Evolutionary conservation across 2,797 vertebrate species (phyloP).

Genomic region (Mormyrops boulengeri): DNA sequence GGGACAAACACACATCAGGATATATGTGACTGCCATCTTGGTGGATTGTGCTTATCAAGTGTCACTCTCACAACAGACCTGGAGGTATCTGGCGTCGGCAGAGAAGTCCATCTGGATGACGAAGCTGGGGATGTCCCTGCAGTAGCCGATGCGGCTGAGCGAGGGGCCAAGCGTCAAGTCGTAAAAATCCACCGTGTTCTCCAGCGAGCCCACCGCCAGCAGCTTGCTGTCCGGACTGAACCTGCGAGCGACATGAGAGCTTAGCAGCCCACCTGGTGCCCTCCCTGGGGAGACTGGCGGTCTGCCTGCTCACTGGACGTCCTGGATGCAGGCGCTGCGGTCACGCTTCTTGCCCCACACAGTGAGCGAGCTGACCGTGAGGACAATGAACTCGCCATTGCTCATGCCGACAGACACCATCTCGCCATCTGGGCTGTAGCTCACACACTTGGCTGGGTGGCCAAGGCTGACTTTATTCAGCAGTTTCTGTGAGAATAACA

Average conservation of each 20-base stretch:
- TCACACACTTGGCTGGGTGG: constrained; percentile 76
- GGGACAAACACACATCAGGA: background rate
- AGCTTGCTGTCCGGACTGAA: constrained; percentile 88
- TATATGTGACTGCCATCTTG: background rate
- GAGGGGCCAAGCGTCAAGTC: constrained; percentile 85
- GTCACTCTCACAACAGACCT: constrained; percentile 56
- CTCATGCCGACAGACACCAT: constrained; percentile 93
- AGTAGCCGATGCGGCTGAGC: constrained; percentile 87
- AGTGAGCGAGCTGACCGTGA: constrained; percentile 84
- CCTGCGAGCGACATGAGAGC: constrained; percentile 47
- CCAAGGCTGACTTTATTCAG: constrained; percentile 88
- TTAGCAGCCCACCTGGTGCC: background rate
- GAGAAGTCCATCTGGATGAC: constrained; percentile 94
- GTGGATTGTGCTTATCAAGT: background rate
- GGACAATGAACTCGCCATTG: constrained; percentile 87
- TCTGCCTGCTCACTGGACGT: constrained; percentile 68
- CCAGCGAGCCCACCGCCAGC: constrained; percentile 82
- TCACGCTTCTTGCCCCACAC: constrained; percentile 94
- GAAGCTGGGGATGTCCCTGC: constrained; percentile 86
- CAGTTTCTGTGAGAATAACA: constrained; percentile 70
- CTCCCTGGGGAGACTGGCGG: background rate
- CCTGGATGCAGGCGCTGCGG: constrained; percentile 81
- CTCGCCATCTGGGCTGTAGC: constrained; percentile 86
- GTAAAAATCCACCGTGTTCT: constrained; percentile 89
- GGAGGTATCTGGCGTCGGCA: constrained; percentile 81